A percentile compares a stretch with the other conserved stretches of the same genome.
These are phyloP conservation scores for Ptychobarbus kaznakovi DNA, from an alignment of 2,797 vertebrate species.

Conservation along the genomic window DNA sequence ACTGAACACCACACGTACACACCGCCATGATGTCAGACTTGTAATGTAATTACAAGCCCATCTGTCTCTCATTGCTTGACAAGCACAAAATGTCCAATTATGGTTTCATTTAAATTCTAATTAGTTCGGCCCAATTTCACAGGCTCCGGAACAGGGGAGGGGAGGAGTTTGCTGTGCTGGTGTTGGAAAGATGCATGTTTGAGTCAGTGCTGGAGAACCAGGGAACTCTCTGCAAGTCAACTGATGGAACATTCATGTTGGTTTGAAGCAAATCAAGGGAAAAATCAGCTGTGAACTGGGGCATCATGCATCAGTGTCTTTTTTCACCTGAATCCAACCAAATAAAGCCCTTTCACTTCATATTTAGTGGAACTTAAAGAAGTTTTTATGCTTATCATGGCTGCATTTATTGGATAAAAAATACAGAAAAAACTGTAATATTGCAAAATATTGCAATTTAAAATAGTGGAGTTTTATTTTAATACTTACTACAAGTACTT, in stretches of 20 bases:
- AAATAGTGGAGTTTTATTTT: no score
- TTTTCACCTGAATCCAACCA: background rate
- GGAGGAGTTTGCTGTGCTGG: slow-evolving; percentile 75
- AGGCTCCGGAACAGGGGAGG: slow-evolving; percentile 82
- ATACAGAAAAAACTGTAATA: background rate
- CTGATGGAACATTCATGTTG: slow-evolving; percentile 29
- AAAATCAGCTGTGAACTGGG: slow-evolving; percentile 26
- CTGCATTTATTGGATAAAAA: background rate
- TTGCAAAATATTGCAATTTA: no score
- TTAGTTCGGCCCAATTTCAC: slow-evolving; percentile 98
- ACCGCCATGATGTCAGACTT: slow-evolving; percentile 89
- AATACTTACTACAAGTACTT: no score
- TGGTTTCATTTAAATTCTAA: slow-evolving; percentile 99
- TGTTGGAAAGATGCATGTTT: slow-evolving; percentile 81
- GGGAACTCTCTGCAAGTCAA: slow-evolving; percentile 52
- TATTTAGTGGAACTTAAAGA: background rate
- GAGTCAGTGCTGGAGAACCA: slow-evolving; percentile 61
- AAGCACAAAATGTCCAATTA: slow-evolving; percentile 99
- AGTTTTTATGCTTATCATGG: background rate
- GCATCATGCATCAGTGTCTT: background rate
- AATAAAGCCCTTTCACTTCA: background rate
- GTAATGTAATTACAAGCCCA: slow-evolving; percentile 98
- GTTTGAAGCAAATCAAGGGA: slow-evolving; percentile 49
- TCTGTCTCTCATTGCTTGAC: slow-evolving; percentile 99
- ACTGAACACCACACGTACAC: slow-evolving; percentile 75